These are phyloP conservation scores for Megalops cyprinoides DNA, from an alignment of 2,797 vertebrate species.

Conservation along the genomic window DNA sequence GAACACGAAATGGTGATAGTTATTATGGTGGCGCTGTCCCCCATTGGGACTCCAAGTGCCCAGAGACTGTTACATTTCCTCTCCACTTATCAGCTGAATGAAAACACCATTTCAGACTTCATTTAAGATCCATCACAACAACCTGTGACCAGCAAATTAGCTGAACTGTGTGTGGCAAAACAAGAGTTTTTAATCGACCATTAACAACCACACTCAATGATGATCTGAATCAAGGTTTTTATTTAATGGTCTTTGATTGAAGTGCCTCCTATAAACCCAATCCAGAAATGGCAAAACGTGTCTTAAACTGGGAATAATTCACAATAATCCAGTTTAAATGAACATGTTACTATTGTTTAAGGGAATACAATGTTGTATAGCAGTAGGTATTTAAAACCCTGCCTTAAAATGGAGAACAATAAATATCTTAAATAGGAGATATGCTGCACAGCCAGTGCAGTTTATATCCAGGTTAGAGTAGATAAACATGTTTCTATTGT, in stretches of 20 bases:
- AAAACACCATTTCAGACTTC: slow-evolving; percentile 30
- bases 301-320: neutral
- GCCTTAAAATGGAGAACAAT: neutral
- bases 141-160: slow-evolving; percentile 24
- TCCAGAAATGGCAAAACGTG: neutral
- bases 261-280: neutral
- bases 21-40: neutral
- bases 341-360: slow-evolving; percentile 5
- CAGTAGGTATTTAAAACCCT: too few species aligned
- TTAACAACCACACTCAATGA: slow-evolving; percentile 3
- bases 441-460: too few species aligned
- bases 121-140: slow-evolving; percentile 20
- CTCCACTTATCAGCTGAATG: slow-evolving; percentile 19
- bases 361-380: too few species aligned
- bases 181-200: slow-evolving; percentile 19
- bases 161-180: slow-evolving; percentile 4
- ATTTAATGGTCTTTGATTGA: neutral
- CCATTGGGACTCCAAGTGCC: slow-evolving; percentile 18
- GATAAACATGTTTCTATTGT: slow-evolving; percentile 1
- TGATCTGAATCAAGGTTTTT: neutral
- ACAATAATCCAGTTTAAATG: neutral
- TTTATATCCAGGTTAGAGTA: neutral
- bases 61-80: slow-evolving; percentile 11
- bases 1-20: slow-evolving; percentile 13
- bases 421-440: slow-evolving; percentile 6